Base-by-base conservation (phyloP, 2,888 invertebrate species). In the Pollenia labialis region DNA sequence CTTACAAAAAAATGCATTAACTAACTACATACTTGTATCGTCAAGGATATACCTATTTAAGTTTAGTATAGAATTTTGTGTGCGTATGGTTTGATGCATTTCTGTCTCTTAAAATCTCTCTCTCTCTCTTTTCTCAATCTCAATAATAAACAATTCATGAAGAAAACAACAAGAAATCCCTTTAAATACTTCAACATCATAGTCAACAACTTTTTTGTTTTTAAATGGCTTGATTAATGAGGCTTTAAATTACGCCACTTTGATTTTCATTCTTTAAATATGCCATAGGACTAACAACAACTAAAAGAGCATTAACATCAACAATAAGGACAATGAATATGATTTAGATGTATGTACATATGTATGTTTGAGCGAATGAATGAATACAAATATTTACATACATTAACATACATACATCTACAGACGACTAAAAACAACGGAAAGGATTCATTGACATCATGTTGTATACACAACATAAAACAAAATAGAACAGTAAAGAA, bases 171-270 rank as follows among this genome's bases (percentile, higher is more conserved):
- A 58, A 46, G 9, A 72, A 72, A 69, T 62, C 69, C 69, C 74
- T 74, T 74, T 9, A 58, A 68, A 81, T 56, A 56, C 77, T 68
- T 81, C 68, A 85, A 87, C 85, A 79, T 79, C 75, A 62, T 80
- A 88, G 82, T 85, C 84, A 86, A 88, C 87, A 87, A 81, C 72
- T 85, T 81, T 85, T 80, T 62, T 42, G 1, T 66, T 32, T 32
- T 32, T 80, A 85, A 89, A 87, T 85, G 85, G 87, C 82, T 90
- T 91, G 92, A 91, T 92, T 91, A 91, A 91, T 92, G 92, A 91
- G 91, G 90, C 92, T 89, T 91, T 91, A 92, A 92, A 91, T 91
- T 88, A 92, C 90, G 89, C 90, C 90, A 92, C 92, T 91, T 91
- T 91, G 92, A 91, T 91, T 91, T 91, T 75, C 89, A 90, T 91